A percentile compares a stretch with the other conserved stretches of the same genome.
Evolutionary conservation across 2,797 vertebrate genomes (phyloP).

Genomic region (Avahi laniger): DNA sequence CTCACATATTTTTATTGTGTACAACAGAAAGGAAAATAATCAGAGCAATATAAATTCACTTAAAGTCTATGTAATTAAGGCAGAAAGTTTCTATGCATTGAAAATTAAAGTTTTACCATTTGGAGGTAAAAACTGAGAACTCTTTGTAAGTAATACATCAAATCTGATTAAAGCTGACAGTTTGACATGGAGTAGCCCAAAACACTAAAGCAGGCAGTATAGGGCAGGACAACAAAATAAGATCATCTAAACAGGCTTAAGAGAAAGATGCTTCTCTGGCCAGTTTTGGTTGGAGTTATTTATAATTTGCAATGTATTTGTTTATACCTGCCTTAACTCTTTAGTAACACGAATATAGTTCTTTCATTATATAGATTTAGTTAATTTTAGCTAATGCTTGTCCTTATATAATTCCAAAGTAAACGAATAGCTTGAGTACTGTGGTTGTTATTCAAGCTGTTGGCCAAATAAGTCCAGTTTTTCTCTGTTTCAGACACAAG

Average conservation of each 20-base stretch:
- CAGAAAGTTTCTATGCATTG: not conserved
- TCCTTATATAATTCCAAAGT: not conserved
- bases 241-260: not conserved
- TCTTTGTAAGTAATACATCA: slow-evolving; percentile 8
- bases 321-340: not conserved
- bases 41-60: not conserved
- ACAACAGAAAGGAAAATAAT: slow-evolving; percentile 32
- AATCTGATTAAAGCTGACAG: not conserved
- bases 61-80: not conserved
- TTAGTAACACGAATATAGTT: not conserved
- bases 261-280: not conserved
- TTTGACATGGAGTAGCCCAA: not conserved
- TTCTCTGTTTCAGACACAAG: not conserved
- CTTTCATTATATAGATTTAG: not conserved
- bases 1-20: not conserved
- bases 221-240: not conserved
- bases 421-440: not conserved
- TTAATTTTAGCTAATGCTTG: not conserved
- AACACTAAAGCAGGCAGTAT: not conserved
- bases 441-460: not conserved
- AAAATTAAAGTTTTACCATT: slow-evolving; percentile 33
- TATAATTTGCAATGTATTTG: not conserved
- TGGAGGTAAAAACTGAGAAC: not conserved
- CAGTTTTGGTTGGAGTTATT: not conserved
- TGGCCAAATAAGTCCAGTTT: not conserved